phyloP scores from a whole-genome alignment of 2,113 vertebrate genomes.

The Podarcis muralis region DNA sequence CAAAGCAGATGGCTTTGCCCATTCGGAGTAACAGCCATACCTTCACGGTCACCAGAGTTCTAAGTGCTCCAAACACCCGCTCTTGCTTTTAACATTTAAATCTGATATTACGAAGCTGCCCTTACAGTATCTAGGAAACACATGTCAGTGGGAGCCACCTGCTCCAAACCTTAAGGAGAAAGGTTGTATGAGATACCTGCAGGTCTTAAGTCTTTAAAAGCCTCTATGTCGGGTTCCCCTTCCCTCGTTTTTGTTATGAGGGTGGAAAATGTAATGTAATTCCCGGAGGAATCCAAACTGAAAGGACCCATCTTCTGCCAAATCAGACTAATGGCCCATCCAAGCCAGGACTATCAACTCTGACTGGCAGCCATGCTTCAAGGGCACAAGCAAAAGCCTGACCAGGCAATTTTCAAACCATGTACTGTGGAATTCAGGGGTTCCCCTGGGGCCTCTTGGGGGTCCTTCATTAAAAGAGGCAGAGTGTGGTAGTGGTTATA shows the following conservation, averaged over 20 bases:
- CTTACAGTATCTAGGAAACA: not conserved
- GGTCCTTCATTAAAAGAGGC: too few relatives aligned
- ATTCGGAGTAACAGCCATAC: slow-evolving; percentile 52
- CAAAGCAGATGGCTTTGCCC: slow-evolving; percentile 72
- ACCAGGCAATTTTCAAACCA: not conserved
- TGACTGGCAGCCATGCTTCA: not conserved
- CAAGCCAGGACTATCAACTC: not conserved
- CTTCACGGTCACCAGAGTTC: slow-evolving; percentile 58
- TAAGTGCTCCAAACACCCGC: slow-evolving; percentile 34
- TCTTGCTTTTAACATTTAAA: not conserved
- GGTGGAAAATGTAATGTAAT: not conserved
- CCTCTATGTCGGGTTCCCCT: not conserved
- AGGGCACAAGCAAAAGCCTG: too few relatives aligned
- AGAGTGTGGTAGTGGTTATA: too few relatives aligned
- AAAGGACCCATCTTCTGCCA: not conserved
- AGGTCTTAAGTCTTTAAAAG: not conserved
- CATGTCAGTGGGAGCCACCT: not conserved
- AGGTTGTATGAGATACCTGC: not conserved
- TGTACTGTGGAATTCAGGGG: not conserved
- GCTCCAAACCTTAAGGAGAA: not conserved
- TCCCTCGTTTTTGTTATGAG: not conserved
- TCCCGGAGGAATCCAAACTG: not conserved
- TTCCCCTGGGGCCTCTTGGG: not conserved
- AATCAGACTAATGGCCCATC: not conserved
- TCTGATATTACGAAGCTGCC: not conserved